phyloP scores from a whole-genome alignment of 2,797 vertebrate genomes.

The Thamnophis elegans region DNA sequence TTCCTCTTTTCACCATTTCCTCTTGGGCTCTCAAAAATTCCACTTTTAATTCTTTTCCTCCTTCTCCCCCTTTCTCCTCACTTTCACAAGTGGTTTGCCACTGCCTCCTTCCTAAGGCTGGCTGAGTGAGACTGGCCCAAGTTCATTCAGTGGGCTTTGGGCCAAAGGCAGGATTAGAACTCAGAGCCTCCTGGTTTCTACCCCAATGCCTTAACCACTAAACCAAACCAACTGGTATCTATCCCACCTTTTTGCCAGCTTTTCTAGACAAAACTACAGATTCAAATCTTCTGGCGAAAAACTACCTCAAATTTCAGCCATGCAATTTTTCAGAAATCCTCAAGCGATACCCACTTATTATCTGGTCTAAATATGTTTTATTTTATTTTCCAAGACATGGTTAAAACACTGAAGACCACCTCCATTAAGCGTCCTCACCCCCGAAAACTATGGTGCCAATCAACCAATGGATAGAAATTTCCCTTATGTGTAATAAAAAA shows the following conservation, averaged over 20 bases:
- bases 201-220: background rate
- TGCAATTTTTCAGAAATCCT: background rate
- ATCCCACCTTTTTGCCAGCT: background rate
- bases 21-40: too few species aligned
- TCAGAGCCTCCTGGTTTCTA: background rate
- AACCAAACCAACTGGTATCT: background rate
- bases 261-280: background rate
- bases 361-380: background rate
- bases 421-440: background rate
- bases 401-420: background rate
- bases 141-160: background rate
- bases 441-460: background rate
- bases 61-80: too few species aligned
- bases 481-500: background rate
- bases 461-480: background rate
- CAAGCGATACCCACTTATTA: background rate
- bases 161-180: background rate
- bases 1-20: too few species aligned
- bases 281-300: background rate
- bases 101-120: background rate
- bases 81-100: background rate
- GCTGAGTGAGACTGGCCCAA: background rate
- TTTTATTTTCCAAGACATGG: background rate
- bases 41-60: too few species aligned
- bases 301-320: background rate